These are phyloP conservation scores for Axis porcinus DNA, from an alignment of 2,113 vertebrate species.

Conservation along the genomic window DNA sequence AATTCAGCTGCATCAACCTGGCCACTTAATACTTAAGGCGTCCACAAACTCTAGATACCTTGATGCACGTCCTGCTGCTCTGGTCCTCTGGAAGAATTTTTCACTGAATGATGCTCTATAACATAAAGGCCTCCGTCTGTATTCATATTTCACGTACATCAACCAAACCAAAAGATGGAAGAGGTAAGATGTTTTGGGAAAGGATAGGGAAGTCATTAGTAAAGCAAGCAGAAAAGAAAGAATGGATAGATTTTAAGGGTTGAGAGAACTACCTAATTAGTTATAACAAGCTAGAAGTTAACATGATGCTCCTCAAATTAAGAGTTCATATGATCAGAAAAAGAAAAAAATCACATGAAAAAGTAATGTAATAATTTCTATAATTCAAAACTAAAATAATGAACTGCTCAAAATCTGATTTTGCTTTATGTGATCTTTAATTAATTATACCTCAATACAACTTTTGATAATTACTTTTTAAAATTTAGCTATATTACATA, in stretches of 20 bases:
- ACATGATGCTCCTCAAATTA: background rate
- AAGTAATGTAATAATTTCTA: background rate
- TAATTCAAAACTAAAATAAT: background rate
- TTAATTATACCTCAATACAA: background rate
- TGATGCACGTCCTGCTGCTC: slow-evolving; percentile 90
- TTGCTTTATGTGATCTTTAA: background rate
- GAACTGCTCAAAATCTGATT: slow-evolving; percentile 14
- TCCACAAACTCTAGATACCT: slow-evolving; percentile 82
- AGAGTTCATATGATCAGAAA: background rate
- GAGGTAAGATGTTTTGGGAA: slow-evolving; percentile 70
- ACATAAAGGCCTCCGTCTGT: slow-evolving; percentile 91
- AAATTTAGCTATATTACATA: slow-evolving; percentile 3
- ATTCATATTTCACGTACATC: slow-evolving; percentile 77
- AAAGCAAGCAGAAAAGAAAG: slow-evolving; percentile 77
- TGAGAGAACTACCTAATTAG: slow-evolving; percentile 57
- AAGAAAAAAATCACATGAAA: background rate
- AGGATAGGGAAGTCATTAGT: slow-evolving; percentile 82
- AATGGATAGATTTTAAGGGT: slow-evolving; percentile 70
- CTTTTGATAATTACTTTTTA: slow-evolving; percentile 16
- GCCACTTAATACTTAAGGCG: slow-evolving; percentile 18
- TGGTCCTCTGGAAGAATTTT: slow-evolving; percentile 94
- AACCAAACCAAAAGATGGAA: slow-evolving; percentile 78
- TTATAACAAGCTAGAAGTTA: slow-evolving; percentile 41
- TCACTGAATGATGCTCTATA: slow-evolving; percentile 92
- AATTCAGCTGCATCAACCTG: background rate